Evolutionary conservation across 1,140 invertebrate genomes (phyloP).

Genomic region (Cheumatopsyche charites): DNA sequence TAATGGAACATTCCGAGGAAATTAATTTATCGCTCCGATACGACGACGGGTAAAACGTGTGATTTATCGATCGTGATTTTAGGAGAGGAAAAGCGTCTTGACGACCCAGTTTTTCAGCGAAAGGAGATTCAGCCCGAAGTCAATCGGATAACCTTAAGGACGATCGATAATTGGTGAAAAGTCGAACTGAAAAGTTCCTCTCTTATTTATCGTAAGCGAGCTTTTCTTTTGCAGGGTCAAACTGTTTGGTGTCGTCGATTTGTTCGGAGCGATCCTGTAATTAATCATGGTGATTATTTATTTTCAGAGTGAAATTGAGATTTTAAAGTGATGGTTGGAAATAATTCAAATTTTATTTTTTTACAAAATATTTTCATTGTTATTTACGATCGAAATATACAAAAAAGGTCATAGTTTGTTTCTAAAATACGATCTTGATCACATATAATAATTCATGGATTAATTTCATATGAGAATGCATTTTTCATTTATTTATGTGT

Average conservation of each 20-base stretch:
- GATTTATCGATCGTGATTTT: not conserved
- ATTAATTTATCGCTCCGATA: constrained; percentile 4
- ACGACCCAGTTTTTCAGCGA: constrained; percentile 9
- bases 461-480: too few species aligned
- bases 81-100: not conserved
- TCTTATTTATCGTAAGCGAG: not conserved
- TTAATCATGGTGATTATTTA: not conserved
- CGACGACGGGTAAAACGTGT: not conserved
- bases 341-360: too few species aligned
- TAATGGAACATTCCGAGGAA: constrained; percentile 31
- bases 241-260: too few species aligned
- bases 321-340: too few species aligned
- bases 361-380: too few species aligned
- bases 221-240: constrained; percentile 1
- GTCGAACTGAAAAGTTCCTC: not conserved
- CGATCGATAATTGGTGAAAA: constrained; percentile 3
- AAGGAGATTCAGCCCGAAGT: not conserved
- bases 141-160: not conserved
- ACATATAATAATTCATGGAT: too few species aligned
- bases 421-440: too few species aligned
- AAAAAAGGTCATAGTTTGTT: too few species aligned
- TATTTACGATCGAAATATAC: too few species aligned
- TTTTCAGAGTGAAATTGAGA: too few species aligned
- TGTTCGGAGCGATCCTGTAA: not conserved
- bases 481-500: too few species aligned